Evolutionary conservation across 2,113 vertebrate species (phyloP).

Genomic region (Leuciscus idus): DNA sequence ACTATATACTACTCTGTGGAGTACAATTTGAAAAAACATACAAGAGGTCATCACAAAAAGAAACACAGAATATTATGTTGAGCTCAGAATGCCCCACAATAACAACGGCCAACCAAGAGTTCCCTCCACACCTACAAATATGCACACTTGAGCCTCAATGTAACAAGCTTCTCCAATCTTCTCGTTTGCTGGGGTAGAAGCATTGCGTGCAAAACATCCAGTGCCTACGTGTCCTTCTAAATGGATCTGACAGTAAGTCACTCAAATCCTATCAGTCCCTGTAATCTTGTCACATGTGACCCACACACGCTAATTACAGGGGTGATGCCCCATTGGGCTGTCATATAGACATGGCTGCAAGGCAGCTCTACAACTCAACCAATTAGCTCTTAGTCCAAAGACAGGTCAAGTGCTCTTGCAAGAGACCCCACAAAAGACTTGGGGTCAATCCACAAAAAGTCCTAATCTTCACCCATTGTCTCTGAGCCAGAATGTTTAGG

Average conservation of each 20-base stretch:
- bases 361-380: slow-evolving; percentile 41
- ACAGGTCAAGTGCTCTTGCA: not conserved
- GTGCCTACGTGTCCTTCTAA: slow-evolving; percentile 48
- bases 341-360: slow-evolving; percentile 43
- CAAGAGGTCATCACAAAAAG: not conserved
- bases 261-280: slow-evolving; percentile 42
- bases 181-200: not conserved
- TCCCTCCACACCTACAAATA: not conserved
- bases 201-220: slow-evolving; percentile 43
- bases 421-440: not conserved
- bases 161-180: not conserved
- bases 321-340: slow-evolving; percentile 22
- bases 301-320: slow-evolving; percentile 53
- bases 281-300: slow-evolving; percentile 63
- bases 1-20: not conserved
- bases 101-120: not conserved
- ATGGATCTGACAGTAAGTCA: slow-evolving; percentile 58
- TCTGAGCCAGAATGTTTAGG: not conserved
- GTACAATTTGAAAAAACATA: not conserved
- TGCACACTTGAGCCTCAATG: not conserved
- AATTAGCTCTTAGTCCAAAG: slow-evolving; percentile 6
- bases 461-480: not conserved
- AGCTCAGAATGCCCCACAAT: not conserved
- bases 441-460: slow-evolving; percentile 28
- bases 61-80: not conserved